Base-by-base conservation (phyloP, 2,113 vertebrate genomes). In the Gulo gulo region DNA sequence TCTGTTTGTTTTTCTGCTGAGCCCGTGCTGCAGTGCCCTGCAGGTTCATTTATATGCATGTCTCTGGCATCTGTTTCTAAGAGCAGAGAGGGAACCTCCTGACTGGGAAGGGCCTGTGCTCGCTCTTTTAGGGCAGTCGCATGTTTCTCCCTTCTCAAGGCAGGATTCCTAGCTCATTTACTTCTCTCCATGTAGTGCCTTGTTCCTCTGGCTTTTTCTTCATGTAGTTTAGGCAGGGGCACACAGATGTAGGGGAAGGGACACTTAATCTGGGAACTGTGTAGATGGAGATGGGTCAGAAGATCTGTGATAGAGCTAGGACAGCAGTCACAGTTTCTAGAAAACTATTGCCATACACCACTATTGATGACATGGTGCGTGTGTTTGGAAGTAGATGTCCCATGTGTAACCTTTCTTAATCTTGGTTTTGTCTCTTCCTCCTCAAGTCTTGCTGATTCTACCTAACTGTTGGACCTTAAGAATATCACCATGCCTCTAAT, bases 81-180 rank as follows among this genome's bases (percentile, higher is more conserved):
- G 95, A 26, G 21, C 45, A 94, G 93, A 85, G 91, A 91, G 87
- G 78, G 95, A 98, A 90, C 81, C 52, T 93, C 42, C 87, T 95
- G 59, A 23, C 74, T 34, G 31, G 29, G n/a, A 78, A 96, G 69
- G 47, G 55, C 89, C 55, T 93, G 29, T 82, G 42, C 47, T 74
- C 24, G 29, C 69, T 85, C 24, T 42, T 76, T 83, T 3, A 14
- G 61, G 69, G 59, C 36, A 86, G 23, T 59, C 42, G 88, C 21
- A 24, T 13, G 3, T 74, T 45, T 61, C 59, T 84, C 31, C 47
- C 42, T n/a, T 24, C 39, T 81, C n/a, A 7, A 23, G 45, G 79
- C 52, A 45, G 45, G 71, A 63, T 57, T 88, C 57, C 71, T 20
- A 76, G 8, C 57, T 59, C 31, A 13, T 15, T 61, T 13, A 9